Base-by-base conservation (phyloP, 2,888 invertebrate species). In the Heteromurus nitidus region DNA sequence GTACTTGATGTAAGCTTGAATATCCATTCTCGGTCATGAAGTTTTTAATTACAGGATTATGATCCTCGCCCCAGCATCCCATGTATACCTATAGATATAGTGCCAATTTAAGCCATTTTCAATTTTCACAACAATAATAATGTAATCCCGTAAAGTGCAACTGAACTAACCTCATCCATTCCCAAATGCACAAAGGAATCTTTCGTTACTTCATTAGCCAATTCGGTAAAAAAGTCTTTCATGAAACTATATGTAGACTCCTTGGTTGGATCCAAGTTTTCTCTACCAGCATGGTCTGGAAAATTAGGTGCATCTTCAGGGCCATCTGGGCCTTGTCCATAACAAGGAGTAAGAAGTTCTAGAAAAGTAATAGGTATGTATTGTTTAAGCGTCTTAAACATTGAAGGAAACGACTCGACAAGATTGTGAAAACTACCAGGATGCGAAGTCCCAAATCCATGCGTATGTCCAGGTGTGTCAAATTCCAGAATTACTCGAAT, bases 401-500 rank as follows among this genome's bases (percentile, higher is more conserved):
- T n/a, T n/a, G n/a, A n/a, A n/a, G n/a, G n/a, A n/a, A n/a, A n/a
- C n/a, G n/a, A n/a, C n/a, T n/a, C n/a, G n/a, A n/a, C n/a, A n/a
- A n/a, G n/a, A n/a, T n/a, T n/a, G 13, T 36, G 13, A 36, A 13
- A 30, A 18, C 2, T 60, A 73, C 73, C 73, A 31, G 85, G 86
- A 55, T 68, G 70, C 28, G 79, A 80, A 67, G 79, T 80, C 13
- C 84, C 84, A 16, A 83, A 83, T 1, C 82, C 82, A 44, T 80
- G 67, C 7, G 85, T 86, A 53, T 87, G 87, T 7, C 95, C 96
- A 84, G 97, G 97, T 1, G 95, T 94, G 89, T 98, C 97, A 88
- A 97, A 96, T 90, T 98, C 98, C 0, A 95, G 93, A 73, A 98
- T 90, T 0, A 98, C 96, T 58, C 98, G 91, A 82, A 98, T 95